Evolutionary conservation across 2,888 invertebrate species (phyloP).

Genomic region (Dyspetes luteomarginatus): DNA sequence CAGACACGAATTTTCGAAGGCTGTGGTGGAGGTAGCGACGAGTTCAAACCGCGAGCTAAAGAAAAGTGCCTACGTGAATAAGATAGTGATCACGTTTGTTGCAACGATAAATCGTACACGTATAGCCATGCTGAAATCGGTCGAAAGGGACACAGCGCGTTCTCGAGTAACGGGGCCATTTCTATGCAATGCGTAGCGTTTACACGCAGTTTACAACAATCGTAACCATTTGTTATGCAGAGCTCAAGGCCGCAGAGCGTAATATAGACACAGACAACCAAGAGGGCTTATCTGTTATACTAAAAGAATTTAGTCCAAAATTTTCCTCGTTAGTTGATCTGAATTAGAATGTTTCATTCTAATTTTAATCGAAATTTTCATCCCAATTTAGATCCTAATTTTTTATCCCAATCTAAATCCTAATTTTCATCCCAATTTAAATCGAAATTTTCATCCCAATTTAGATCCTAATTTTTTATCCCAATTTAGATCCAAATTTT

Average conservation of each 20-base stretch:
- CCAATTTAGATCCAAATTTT: too few relatives aligned
- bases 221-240: background rate
- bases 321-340: too few relatives aligned
- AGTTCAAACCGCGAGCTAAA: constrained; percentile 32
- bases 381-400: too few relatives aligned
- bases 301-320: too few relatives aligned
- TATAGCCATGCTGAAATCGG: constrained; percentile 5
- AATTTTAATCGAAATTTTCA: too few relatives aligned
- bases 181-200: constrained; percentile 46
- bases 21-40: background rate
- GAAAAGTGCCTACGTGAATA: constrained; percentile 49
- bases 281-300: too few relatives aligned
- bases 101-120: background rate
- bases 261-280: too few relatives aligned
- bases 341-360: too few relatives aligned
- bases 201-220: constrained; percentile 37
- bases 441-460: too few relatives aligned
- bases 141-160: constrained; percentile 2
- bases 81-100: constrained; percentile 42
- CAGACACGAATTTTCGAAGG: constrained; percentile 1
- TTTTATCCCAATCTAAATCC: too few relatives aligned
- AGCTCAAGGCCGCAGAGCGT: constrained; percentile 13
- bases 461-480: too few relatives aligned
- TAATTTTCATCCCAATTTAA: too few relatives aligned
- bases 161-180: constrained; percentile 53